These are phyloP conservation scores for Drosophila melanocephala DNA, from an alignment of 2,888 invertebrate species.

Conservation along the genomic window DNA sequence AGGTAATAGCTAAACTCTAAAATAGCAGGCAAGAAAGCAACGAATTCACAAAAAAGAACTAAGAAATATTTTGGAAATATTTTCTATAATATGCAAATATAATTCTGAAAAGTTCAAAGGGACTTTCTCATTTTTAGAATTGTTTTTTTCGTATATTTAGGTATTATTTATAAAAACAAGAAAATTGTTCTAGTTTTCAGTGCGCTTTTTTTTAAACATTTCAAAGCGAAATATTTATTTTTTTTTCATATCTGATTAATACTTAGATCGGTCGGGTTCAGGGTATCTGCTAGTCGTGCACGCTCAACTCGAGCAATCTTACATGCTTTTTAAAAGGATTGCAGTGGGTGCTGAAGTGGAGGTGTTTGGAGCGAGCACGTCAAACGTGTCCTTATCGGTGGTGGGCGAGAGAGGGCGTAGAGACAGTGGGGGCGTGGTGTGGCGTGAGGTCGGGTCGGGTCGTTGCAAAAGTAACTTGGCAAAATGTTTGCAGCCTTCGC, in stretches of 20 bases:
- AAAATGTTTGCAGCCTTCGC: conserved; percentile 5
- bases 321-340: neutral
- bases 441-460: neutral
- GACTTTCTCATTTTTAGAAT: neutral
- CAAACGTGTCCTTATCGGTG: conserved; percentile 66
- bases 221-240: neutral
- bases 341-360: neutral
- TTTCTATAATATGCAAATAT: neutral
- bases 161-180: no score
- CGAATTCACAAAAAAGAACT: neutral
- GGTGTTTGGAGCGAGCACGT: conserved; percentile 45
- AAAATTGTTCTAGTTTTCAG: neutral
- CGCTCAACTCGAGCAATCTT: neutral
- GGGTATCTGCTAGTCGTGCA: neutral
- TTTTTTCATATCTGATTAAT: neutral
- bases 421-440: neutral
- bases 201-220: neutral
- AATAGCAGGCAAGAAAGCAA: neutral
- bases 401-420: neutral
- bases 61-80: neutral
- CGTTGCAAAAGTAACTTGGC: neutral
- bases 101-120: neutral
- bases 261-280: neutral
- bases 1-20: neutral
- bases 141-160: neutral